phyloP scores from a whole-genome alignment of 2,888 invertebrate species.

The Drosophila pegasa region DNA sequence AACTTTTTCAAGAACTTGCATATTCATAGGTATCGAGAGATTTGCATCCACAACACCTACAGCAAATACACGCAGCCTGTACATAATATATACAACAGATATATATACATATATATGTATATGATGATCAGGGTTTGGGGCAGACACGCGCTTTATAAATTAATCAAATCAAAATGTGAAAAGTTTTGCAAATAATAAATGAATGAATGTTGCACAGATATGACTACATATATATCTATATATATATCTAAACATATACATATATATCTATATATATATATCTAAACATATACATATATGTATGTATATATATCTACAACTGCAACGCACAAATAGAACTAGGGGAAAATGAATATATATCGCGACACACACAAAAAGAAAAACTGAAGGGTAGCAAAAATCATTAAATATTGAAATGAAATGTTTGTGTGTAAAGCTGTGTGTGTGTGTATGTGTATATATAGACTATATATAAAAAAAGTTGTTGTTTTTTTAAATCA shows the following conservation, averaged over 20 bases:
- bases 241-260: conserved; percentile 13
- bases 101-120: conserved; percentile 14
- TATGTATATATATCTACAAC: too few relatives aligned
- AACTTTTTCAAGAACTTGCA: conserved; percentile 27
- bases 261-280: conserved; percentile 28
- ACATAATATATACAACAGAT: conserved; percentile 16
- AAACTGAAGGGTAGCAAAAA: conserved; percentile 25
- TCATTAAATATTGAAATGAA: conserved; percentile 56
- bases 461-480: neutral
- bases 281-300: conserved; percentile 10
- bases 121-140: neutral
- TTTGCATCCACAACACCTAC: conserved; percentile 65
- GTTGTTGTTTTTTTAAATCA: conserved; percentile 40
- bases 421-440: conserved; percentile 27
- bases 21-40: conserved; percentile 39
- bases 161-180: conserved; percentile 69
- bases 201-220: conserved; percentile 50
- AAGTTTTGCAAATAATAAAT: conserved; percentile 54
- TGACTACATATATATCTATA: neutral
- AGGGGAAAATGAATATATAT: conserved; percentile 4
- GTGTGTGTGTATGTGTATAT: conserved; percentile 2
- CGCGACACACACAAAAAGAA: conserved; percentile 7
- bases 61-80: conserved; percentile 53
- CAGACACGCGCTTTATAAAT: conserved; percentile 57
- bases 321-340: conserved; percentile 19